Evolutionary conservation across 2,113 vertebrate genomes (phyloP), one percentile per base, ranked within the genome.

Genomic region (Mixornis gularis): DNA sequence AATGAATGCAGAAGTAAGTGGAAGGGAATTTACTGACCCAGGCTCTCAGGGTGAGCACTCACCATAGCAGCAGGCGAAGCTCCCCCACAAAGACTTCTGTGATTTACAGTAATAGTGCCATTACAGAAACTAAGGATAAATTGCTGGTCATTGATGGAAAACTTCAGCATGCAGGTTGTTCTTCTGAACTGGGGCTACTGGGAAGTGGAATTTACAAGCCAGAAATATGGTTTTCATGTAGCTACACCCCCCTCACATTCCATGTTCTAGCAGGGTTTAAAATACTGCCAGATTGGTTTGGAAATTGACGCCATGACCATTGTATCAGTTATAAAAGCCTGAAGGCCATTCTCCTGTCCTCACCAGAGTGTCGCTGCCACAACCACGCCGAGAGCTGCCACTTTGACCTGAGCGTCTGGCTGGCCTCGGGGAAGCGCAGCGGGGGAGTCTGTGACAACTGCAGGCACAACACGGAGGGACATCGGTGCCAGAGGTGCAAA

Each of bases 1-100:
- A 98, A 98, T 71, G 95, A 98, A n/a, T 99, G 98, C 95, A 97
- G 96, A 97, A 98, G 98, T 99, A 96, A 98, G 98, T 96, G 76
- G 24, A 53, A 58, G 53, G 29, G 48, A 40, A 25, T 62, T 74
- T 17, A 51, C 25, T 32, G 44, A 74, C 17, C 32, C 60, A 55
- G 51, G 55, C 24, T 68, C 60, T 80, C 65, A 38, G 58, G 66
- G 36, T 17, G 36, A 91, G 41, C 25, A 9, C 63, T 65, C 59
- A 12, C 32, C 6, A 2, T 12, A 34, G 19, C 73, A 87, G 44
- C 21, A 51, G 84, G 79, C 60, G 82, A 70, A 81, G 71, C 25
- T 62, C 5, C 21, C 38, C 43, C 29, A 59, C 30, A 70, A 77
- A 46, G 34, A 38, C 7, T 76, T 78, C 69, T 74, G 17, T 60